A percentile compares a stretch with the other conserved stretches of the same genome.
phyloP scores from a whole-genome alignment of 2,888 invertebrate genomes.

The Dioctria rufipes region DNA sequence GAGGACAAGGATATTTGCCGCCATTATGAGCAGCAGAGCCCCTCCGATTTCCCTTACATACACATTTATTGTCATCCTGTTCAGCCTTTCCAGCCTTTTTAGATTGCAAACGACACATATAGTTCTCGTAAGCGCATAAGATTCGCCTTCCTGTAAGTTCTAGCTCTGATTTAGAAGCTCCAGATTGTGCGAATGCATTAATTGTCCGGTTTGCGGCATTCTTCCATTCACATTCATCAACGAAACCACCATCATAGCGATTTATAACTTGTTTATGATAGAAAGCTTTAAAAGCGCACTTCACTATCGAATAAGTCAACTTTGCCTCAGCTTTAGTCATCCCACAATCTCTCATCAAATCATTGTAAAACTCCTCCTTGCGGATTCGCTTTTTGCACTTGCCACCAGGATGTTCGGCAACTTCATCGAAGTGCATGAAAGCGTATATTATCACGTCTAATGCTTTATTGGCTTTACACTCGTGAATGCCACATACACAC shows the following conservation, averaged over 20 bases:
- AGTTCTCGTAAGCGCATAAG: conserved; percentile 25
- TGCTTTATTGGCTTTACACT: conserved; percentile 14
- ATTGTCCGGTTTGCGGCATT: conserved; percentile 32
- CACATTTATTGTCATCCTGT: background rate
- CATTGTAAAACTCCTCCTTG: conserved; percentile 34
- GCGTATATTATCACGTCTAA: conserved; percentile 34
- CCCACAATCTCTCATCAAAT: conserved; percentile 31
- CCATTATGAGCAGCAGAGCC: background rate
- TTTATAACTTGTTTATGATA: conserved; percentile 35
- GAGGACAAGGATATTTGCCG: background rate
- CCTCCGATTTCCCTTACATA: background rate
- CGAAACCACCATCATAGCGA: conserved; percentile 9
- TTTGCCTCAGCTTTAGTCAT: conserved; percentile 33
- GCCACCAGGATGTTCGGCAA: conserved; percentile 32
- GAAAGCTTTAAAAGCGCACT: conserved; percentile 38
- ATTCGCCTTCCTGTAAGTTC: conserved; percentile 24
- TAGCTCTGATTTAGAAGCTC: conserved; percentile 20
- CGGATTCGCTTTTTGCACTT: conserved; percentile 25
- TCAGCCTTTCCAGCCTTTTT: background rate
- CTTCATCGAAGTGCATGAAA: conserved; percentile 48
- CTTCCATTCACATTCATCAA: conserved; percentile 44
- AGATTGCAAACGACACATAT: conserved; percentile 16
- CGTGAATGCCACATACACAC: conserved; percentile 24
- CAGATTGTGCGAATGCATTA: background rate
- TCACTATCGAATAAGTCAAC: conserved; percentile 27